A percentile compares a stretch with the other conserved stretches of the same genome.
Evolutionary conservation across 2,113 vertebrate species (phyloP).

Genomic region (Lasiurus cinereus): DNA sequence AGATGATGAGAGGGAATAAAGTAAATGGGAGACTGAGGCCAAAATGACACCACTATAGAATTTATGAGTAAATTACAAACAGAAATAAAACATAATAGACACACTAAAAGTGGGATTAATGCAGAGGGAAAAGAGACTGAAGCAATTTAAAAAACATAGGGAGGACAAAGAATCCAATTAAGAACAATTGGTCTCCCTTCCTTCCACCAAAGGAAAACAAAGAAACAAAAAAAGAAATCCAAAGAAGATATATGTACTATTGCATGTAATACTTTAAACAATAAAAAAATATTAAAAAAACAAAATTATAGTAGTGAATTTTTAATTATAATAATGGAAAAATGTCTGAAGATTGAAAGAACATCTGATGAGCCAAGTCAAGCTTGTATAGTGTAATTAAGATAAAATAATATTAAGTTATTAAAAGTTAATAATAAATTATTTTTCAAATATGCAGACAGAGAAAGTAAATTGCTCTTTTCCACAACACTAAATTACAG

Average conservation of each 20-base stretch:
- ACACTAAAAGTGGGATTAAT: not conserved
- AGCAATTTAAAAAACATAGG: not conserved
- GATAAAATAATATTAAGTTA: constrained; percentile 13
- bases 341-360: not conserved
- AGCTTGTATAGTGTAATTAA: not conserved
- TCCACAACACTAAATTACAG: not conserved
- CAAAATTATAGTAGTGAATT: not conserved
- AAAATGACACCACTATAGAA: not conserved
- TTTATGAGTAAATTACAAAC: not conserved
- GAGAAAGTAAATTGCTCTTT: constrained; percentile 35
- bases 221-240: not conserved
- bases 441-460: not conserved
- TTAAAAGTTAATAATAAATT: constrained; percentile 25
- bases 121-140: not conserved
- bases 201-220: not conserved
- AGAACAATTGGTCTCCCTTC: not conserved
- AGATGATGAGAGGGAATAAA: not conserved
- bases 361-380: not conserved
- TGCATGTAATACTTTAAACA: too few species aligned
- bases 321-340: constrained; percentile 22
- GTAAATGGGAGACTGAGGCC: not conserved
- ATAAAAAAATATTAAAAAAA: not conserved
- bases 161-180: not conserved
- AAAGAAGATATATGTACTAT: too few species aligned
- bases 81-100: not conserved